Evolutionary conservation across 2,113 vertebrate species (phyloP).

Genomic region (Phycodurus eques): DNA sequence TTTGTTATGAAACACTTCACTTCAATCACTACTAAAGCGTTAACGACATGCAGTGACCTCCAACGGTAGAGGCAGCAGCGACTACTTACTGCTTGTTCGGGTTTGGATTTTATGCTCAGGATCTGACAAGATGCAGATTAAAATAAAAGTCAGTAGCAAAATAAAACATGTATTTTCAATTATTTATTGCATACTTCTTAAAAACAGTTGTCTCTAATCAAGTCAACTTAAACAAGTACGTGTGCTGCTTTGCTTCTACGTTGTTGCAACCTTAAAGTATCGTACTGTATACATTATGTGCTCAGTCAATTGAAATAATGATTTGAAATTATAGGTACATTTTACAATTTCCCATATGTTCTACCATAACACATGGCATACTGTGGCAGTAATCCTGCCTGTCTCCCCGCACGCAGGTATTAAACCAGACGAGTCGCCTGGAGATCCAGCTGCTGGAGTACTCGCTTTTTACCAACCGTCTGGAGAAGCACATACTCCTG

Average conservation of each 20-base stretch:
- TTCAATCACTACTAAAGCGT: background rate
- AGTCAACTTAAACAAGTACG: no score
- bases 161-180: no score
- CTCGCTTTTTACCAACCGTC: conserved; percentile 74
- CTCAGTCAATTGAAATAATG: conserved; percentile 25
- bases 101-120: conserved; percentile 42
- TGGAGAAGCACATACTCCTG: conserved; percentile 79
- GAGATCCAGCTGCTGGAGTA: conserved; percentile 82
- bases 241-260: no score
- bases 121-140: conserved; percentile 46
- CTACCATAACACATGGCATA: background rate
- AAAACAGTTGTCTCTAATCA: no score
- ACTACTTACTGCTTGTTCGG: conserved; percentile 11
- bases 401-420: conserved; percentile 63
- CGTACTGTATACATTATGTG: background rate
- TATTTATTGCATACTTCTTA: no score
- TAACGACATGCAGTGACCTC: background rate
- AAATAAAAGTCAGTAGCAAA: conserved; percentile 31
- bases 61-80: no score
- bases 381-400: background rate
- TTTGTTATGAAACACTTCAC: background rate
- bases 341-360: background rate
- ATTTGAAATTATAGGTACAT: background rate
- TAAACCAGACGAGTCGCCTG: conserved; percentile 79
- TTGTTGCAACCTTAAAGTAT: no score